These are phyloP conservation scores for Listronotus bonariensis DNA, from an alignment of 1,140 invertebrate species.

Conservation along the genomic window DNA sequence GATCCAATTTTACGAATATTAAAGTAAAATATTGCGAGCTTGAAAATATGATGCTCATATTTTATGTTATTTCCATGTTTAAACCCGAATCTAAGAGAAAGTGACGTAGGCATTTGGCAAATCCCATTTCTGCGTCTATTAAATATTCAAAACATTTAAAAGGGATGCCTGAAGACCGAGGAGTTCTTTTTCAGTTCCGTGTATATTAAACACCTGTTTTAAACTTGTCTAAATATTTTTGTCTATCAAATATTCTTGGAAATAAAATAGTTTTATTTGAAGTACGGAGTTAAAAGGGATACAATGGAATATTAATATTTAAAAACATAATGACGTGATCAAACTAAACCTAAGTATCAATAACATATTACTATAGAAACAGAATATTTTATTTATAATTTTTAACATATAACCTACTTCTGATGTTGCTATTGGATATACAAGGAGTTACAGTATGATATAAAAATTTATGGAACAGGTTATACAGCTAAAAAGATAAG, in stretches of 20 bases:
- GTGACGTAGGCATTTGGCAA: slow-evolving; percentile 32
- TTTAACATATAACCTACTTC: no score
- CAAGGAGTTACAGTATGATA: no score
- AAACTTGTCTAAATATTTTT: background rate
- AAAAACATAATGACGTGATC: no score
- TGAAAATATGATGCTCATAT: slow-evolving; percentile 15
- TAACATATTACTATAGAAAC: no score
- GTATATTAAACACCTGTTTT: slow-evolving; percentile 32
- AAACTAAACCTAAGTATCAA: no score
- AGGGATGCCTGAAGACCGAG: slow-evolving; percentile 21
- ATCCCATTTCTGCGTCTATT: slow-evolving; percentile 35
- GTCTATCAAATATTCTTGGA: background rate
- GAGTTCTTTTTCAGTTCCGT: slow-evolving; percentile 24
- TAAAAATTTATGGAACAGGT: no score
- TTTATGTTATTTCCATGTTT: slow-evolving; percentile 28
- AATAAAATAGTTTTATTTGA: no score
- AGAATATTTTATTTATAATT: no score
- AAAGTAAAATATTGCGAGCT: slow-evolving; percentile 29
- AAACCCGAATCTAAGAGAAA: slow-evolving; percentile 34
- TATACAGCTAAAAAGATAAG: no score
- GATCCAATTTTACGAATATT: slow-evolving; percentile 30
- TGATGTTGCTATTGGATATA: no score
- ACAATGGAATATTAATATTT: no score
- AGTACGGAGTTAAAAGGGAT: no score
- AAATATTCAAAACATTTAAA: slow-evolving; percentile 39